Base-by-base conservation (phyloP, 2,797 vertebrate species). In the Semotilus atromaculatus region DNA sequence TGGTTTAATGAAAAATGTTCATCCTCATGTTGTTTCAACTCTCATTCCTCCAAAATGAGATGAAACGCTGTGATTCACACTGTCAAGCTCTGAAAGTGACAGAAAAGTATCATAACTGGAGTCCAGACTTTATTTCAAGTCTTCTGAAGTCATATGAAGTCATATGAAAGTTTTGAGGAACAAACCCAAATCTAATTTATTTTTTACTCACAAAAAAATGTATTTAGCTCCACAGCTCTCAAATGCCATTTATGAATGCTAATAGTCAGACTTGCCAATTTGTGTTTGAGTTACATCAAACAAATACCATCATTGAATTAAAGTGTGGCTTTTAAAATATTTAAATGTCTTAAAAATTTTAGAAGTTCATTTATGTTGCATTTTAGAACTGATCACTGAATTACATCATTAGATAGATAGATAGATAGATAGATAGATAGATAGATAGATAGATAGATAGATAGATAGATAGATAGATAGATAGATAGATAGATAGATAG, bases 371-470 rank as follows among this genome's bases (percentile, higher is more conserved):
- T 40, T n/a, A 40, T 70, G 36, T 11, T 70, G 36, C 13, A 23
- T 70, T 70, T 70, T 70, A 38, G 36, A 40, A 34, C 19, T 19
- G 31, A 19, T 66, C 16, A 1, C 18, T 34, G 18, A 5, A 36
- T 67, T 31, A 21, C 9, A 7, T 36, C 19, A 10, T 21, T 36
- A 23, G 5, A 66, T 19, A 18, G 64, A 34, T 34, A 10, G 14
- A 53, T 3, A 0, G 51, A 55, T 0, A 0, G 51, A 53, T 9
- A 0, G 19, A 55, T 1, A 1, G 18, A 21, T 0, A 7, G 48
- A 53, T 2, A 45, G 14, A 51, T 2, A 1, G 48, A 51, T 51
- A 7, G 16, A 45, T 18, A 0, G 18, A 51, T 19, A 2, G 16
- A 51, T 21, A 1, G 53, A 55, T 0, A 0, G 19, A 55, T 0